Base-by-base conservation (phyloP, 2,888 invertebrate species). In the Nymphalis urticae region DNA sequence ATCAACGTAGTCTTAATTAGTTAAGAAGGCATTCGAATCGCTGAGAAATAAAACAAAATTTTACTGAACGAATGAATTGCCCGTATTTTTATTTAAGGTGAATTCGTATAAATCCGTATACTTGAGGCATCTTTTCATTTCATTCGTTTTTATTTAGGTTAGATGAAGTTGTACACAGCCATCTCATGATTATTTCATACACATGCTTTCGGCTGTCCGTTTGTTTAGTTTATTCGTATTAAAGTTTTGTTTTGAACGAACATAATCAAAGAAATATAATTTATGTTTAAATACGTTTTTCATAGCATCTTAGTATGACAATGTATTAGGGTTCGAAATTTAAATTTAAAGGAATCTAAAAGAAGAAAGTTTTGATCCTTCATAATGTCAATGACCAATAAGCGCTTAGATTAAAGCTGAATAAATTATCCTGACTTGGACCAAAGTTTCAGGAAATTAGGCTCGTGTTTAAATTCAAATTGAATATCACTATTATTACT, bases 61-160 rank as follows among this genome's bases (percentile, higher is more conserved):
- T 47, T 47, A n/a, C 62, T 53, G 56, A 50, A 17, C 24, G 62
- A 48, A 64, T 67, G 65, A 65, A 70, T 72, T 70, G 70, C 72
- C 68, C 68, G 56, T 56, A 62, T 58, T 70, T 72, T 72, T 70
- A 64, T 66, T 59, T 48, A 59, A 68, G 72, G 69, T 24, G 62
- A 60, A 48, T 62, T 50, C 65, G 60, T 65, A 71, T 66, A 69
- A 71, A 71, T 71, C 63, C 66, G 58, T 64, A 64, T 56, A 62
- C 69, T 61, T 36, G 27, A 54, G 61, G 61, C 54, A 61, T 66
- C 64, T 66, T 69, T 69, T 66, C 71, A 66, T 71, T 71, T 69
- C 69, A 69, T 71, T 66, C 71, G 66, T 64, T 69, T 66, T 71
- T 69, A 66, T 71, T 66, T 58, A 71, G 53, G 56, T 71, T 69